Percentiles rank a stretch among this genome's conserved stretches.
Evolutionary conservation across 2,797 vertebrate genomes (phyloP).

Genomic region (Intellagama lesueurii): DNA sequence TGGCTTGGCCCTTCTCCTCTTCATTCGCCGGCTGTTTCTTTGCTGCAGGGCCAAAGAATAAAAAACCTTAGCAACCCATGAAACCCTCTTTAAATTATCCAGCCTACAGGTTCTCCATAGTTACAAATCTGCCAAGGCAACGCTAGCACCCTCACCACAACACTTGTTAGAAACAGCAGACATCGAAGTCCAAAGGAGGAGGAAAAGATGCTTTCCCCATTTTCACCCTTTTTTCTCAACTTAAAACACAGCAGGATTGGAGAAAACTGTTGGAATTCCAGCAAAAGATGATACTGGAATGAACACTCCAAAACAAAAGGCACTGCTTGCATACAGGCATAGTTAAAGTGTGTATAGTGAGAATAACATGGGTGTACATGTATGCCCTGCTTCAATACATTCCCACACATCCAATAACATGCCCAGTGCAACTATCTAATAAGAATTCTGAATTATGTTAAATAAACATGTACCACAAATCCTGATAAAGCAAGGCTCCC

Average conservation of each 20-base stretch:
- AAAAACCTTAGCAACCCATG: background rate
- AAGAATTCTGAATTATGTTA: background rate
- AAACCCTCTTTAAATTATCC: background rate
- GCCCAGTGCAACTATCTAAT: background rate
- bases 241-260: fast-evolving
- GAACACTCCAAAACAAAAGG: background rate
- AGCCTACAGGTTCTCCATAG: background rate
- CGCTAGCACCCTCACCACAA: background rate
- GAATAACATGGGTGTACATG: background rate
- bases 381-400: background rate
- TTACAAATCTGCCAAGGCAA: background rate
- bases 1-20: constrained; percentile 82
- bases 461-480: background rate
- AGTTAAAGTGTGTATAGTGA: background rate
- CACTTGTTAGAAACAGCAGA: background rate
- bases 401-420: background rate
- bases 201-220: background rate
- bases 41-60: constrained; percentile 70
- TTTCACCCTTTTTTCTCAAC: too few relatives aligned
- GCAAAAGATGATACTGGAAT: background rate
- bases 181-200: background rate
- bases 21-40: constrained; percentile 85
- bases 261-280: fast-evolving
- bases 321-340: background rate
- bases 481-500: background rate